phyloP scores from a whole-genome alignment of 2,797 vertebrate genomes.

The Smutsia temminckii region DNA sequence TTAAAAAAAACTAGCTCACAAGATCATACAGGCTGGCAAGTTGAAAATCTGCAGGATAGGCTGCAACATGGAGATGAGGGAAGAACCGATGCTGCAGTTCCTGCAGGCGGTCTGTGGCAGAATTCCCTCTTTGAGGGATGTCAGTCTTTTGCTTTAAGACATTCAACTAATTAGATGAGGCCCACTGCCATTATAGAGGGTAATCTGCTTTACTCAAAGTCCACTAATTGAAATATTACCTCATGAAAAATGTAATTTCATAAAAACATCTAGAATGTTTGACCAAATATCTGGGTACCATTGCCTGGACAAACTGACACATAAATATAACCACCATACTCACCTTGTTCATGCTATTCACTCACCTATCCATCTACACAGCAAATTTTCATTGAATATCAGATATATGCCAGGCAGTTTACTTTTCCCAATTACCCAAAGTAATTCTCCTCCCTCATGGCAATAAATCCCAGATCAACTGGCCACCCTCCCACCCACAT shows the following conservation, averaged over 20 bases:
- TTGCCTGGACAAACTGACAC: not conserved
- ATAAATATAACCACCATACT: not conserved
- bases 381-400: not conserved
- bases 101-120: not conserved
- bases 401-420: not conserved
- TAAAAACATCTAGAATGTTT: not conserved
- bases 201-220: not conserved
- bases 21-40: not conserved
- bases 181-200: not conserved
- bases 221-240: not conserved
- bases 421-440: not conserved
- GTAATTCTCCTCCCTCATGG: not conserved
- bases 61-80: not conserved
- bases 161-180: not conserved
- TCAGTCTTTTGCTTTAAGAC: not conserved
- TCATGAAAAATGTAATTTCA: not conserved
- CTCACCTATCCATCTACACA: not conserved
- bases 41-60: not conserved
- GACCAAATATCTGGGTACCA: not conserved
- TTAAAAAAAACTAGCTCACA: not conserved
- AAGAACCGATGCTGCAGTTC: not conserved
- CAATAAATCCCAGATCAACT: not conserved
- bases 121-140: not conserved
- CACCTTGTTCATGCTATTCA: not conserved
- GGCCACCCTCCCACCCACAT: not conserved